Percentiles rank a stretch among this genome's conserved stretches.
Evolutionary conservation across 2,113 vertebrate genomes (phyloP).

Genomic region (Ctenodactylus gundi): DNA sequence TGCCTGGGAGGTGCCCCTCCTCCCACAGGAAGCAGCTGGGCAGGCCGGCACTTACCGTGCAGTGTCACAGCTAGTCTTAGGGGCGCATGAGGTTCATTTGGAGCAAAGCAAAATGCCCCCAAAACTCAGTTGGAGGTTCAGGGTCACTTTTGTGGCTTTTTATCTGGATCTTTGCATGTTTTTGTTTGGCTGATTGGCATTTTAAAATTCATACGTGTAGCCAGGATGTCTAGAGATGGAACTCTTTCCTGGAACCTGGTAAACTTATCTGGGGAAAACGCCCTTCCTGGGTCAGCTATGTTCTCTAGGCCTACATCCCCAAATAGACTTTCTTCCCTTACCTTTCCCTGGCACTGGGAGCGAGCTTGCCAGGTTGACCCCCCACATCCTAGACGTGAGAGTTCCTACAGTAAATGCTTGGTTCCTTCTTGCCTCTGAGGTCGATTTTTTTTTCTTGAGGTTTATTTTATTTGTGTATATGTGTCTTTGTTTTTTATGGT

Average conservation of each 20-base stretch:
- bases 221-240: neutral
- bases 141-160: neutral
- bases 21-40: neutral
- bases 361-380: neutral
- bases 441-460: neutral
- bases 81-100: neutral
- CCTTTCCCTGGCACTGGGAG: neutral
- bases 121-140: neutral
- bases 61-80: fast-evolving
- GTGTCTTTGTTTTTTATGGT: neutral
- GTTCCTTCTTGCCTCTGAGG: neutral
- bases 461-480: neutral
- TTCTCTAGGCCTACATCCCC: neutral
- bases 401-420: neutral
- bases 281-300: neutral
- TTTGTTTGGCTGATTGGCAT: neutral
- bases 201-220: neutral
- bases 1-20: neutral
- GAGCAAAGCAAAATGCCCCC: neutral
- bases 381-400: neutral
- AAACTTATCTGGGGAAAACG: neutral
- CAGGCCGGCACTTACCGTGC: too few relatives aligned
- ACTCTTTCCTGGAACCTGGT: neutral
- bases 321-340: neutral
- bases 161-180: neutral